Percentiles rank a stretch among this genome's conserved stretches.
Evolutionary conservation across 2,797 vertebrate genomes (phyloP).

Genomic region (Threskiornis aethiopicus): DNA sequence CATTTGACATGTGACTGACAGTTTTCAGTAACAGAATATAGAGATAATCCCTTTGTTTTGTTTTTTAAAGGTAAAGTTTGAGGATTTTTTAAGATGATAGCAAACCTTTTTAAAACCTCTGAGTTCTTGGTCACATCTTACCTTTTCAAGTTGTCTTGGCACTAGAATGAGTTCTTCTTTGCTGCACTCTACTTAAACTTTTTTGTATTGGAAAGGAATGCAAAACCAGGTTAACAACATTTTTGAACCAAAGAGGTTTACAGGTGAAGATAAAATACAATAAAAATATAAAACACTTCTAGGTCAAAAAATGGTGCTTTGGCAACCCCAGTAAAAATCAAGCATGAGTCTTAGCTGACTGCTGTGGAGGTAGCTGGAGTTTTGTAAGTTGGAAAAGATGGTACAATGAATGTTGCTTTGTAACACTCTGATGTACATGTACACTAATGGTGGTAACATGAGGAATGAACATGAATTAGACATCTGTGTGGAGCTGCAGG

Average conservation of each 20-base stretch:
- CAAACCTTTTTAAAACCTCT: not conserved
- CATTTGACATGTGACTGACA: not conserved
- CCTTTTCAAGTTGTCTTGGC: not conserved
- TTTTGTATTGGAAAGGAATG: not conserved
- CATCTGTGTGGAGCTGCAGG: not conserved
- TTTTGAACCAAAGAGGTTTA: not conserved
- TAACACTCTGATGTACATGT: rapidly evolving
- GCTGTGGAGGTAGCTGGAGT: not conserved
- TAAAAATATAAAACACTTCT: not conserved
- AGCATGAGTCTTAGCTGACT: not conserved
- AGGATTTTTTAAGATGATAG: not conserved
- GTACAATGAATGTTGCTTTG: not conserved
- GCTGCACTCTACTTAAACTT: not conserved
- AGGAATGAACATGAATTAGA: not conserved
- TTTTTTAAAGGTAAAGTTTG: not conserved
- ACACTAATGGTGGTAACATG: not conserved
- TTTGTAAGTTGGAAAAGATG: not conserved
- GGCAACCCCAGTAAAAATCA: not conserved
- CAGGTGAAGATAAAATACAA: not conserved
- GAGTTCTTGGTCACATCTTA: not conserved
- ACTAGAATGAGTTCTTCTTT: not conserved
- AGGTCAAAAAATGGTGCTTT: not conserved
- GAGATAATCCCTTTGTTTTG: not conserved
- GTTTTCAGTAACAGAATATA: not conserved
- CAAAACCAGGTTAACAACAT: not conserved